A percentile compares a stretch with the other conserved stretches of the same genome.
These are phyloP conservation scores for Poecilobothrus nobilitatus DNA, from an alignment of 2,888 invertebrate genomes.

Conservation along the genomic window DNA sequence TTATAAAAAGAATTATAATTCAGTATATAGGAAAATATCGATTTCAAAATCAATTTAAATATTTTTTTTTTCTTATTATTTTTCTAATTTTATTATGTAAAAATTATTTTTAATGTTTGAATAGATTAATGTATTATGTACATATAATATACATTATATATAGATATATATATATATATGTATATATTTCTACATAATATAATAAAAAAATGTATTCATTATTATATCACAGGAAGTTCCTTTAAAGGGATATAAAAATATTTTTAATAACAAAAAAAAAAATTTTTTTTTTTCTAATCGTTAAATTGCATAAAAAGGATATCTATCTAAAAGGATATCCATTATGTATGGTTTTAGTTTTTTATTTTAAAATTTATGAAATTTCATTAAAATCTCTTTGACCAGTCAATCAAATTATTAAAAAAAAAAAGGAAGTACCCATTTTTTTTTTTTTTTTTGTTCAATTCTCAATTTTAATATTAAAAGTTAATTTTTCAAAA, in stretches of 20 bases:
- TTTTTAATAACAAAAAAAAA: neutral
- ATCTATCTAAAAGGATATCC: neutral
- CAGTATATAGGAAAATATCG: neutral
- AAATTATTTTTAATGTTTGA: too few species aligned
- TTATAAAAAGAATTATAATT: too few species aligned
- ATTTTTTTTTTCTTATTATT: neutral
- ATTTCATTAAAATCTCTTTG: constrained; percentile 23
- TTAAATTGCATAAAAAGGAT: neutral
- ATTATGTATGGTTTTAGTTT: constrained; percentile 2
- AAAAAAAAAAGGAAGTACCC: constrained; percentile 1
- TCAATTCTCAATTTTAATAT: constrained; percentile 10
- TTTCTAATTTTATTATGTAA: neutral
- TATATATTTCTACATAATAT: too few species aligned
- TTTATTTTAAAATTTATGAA: constrained; percentile 10
- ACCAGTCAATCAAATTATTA: constrained; percentile 30
- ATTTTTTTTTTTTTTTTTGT: constrained; percentile 14
- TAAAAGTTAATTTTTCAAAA: neutral
- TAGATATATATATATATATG: neutral
- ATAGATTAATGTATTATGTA: too few species aligned
- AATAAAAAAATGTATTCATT: neutral
- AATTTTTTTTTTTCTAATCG: neutral
- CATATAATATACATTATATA: too few species aligned
- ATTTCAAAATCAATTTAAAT: neutral
- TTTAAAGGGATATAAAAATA: neutral
- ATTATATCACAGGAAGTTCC: neutral